Conservation (phyloP, 2,113 vertebrate genomes). For the Rhynchopsitta pachyrhyncha region DNA sequence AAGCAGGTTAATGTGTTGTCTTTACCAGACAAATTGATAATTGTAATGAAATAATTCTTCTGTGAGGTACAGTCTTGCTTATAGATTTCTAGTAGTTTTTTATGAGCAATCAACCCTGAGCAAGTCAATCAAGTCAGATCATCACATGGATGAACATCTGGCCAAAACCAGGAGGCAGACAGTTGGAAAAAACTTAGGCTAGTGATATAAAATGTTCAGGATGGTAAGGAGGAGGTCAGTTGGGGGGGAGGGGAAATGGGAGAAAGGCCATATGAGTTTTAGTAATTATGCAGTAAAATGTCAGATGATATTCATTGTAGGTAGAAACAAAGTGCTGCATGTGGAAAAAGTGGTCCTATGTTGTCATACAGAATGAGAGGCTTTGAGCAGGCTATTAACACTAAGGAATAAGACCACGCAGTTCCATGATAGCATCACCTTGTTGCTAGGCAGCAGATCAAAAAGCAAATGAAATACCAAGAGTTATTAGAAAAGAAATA, state of each 20-base stretch:
- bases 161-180: neutral
- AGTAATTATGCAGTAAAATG: neutral
- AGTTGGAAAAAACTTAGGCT: neutral
- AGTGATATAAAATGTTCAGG: neutral
- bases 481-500: neutral
- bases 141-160: neutral
- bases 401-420: neutral
- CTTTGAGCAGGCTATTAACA: neutral
- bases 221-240: neutral
- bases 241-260: too few relatives aligned
- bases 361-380: neutral
- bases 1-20: neutral
- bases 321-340: neutral
- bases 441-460: slow-evolving; percentile 54
- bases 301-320: neutral
- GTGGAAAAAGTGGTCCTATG: neutral
- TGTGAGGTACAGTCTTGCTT: neutral
- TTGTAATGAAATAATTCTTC: neutral
- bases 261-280: neutral
- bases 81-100: neutral
- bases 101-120: neutral
- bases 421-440: neutral
- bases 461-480: slow-evolving; percentile 1
- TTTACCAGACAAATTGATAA: neutral
- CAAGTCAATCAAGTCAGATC: neutral